phyloP scores from a whole-genome alignment of 2,888 invertebrate species.

The Listrodromus nycthemerus region DNA sequence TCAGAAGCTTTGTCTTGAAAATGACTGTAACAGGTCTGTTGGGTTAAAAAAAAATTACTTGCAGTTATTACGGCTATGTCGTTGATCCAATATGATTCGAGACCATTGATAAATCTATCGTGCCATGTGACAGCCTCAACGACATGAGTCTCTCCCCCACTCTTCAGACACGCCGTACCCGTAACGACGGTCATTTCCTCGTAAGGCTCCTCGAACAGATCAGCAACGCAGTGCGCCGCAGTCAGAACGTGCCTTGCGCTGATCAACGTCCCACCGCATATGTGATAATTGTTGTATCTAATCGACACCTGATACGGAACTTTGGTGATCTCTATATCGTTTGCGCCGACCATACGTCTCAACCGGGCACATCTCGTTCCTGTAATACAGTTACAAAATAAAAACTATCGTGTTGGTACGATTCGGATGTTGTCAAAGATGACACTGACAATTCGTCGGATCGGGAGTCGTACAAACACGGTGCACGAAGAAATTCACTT shows the following conservation, averaged over 20 bases:
- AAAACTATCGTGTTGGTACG: background rate
- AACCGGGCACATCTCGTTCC: conserved; percentile 43
- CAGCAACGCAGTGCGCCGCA: conserved; percentile 71
- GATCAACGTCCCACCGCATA: conserved; percentile 71
- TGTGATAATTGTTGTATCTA: conserved; percentile 59
- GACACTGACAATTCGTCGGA: no score
- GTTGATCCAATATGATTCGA: conserved; percentile 55
- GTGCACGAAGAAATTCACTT: background rate
- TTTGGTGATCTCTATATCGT: conserved; percentile 32
- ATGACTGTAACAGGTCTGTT: no score
- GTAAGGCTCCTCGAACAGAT: conserved; percentile 66
- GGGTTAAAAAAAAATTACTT: conserved; percentile 17
- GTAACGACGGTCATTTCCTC: conserved; percentile 65
- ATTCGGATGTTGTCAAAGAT: no score
- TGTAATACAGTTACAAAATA: conserved; percentile 2
- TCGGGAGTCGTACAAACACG: no score
- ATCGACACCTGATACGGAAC: conserved; percentile 71
- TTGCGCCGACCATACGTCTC: conserved; percentile 66
- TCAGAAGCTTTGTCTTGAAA: background rate
- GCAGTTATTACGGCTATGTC: conserved; percentile 71
- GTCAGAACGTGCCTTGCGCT: conserved; percentile 68
- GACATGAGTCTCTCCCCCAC: conserved; percentile 57
- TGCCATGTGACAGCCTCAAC: conserved; percentile 60
- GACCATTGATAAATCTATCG: conserved; percentile 17
- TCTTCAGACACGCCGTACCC: conserved; percentile 49